phyloP scores from a whole-genome alignment of 2,888 invertebrate species.

The Nemotelus pantherinus region DNA sequence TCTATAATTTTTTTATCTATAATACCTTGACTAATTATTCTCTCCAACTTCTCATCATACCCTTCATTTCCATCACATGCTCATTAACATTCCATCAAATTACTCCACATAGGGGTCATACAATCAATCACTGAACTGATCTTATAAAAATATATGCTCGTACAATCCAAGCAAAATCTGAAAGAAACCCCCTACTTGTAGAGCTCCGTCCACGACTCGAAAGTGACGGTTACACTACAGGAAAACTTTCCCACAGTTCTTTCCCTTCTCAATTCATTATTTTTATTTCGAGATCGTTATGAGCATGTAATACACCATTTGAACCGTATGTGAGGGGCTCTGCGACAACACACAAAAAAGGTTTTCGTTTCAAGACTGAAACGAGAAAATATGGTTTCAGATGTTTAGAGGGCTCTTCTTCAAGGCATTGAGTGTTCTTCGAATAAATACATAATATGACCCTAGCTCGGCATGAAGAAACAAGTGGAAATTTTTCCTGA shows the following conservation, averaged over 20 bases:
- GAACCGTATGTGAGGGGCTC: neutral
- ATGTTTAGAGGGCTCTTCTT: slow-evolving; percentile 13
- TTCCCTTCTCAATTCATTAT: slow-evolving; percentile 15
- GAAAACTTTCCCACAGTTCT: slow-evolving; percentile 25
- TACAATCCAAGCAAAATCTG: slow-evolving; percentile 27
- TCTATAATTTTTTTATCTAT: neutral
- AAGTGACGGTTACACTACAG: slow-evolving; percentile 20
- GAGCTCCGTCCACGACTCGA: neutral
- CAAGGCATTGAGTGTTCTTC: slow-evolving; percentile 11
- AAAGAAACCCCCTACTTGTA: neutral
- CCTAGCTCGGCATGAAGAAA: neutral
- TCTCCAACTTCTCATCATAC: neutral
- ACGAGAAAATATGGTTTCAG: slow-evolving; percentile 26
- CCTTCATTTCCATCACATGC: neutral
- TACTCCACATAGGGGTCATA: neutral
- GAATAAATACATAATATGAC: neutral
- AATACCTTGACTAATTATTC: neutral
- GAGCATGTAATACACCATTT: neutral
- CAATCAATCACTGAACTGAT: neutral
- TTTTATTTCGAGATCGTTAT: slow-evolving; percentile 18
- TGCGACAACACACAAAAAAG: neutral
- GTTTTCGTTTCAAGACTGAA: neutral
- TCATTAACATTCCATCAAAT: slow-evolving; percentile 12
- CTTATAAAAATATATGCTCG: slow-evolving; percentile 8
- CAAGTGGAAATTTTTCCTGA: slow-evolving; percentile 21